Conservation (phyloP, 2,797 vertebrate species). For the Channallabes apus region DNA sequence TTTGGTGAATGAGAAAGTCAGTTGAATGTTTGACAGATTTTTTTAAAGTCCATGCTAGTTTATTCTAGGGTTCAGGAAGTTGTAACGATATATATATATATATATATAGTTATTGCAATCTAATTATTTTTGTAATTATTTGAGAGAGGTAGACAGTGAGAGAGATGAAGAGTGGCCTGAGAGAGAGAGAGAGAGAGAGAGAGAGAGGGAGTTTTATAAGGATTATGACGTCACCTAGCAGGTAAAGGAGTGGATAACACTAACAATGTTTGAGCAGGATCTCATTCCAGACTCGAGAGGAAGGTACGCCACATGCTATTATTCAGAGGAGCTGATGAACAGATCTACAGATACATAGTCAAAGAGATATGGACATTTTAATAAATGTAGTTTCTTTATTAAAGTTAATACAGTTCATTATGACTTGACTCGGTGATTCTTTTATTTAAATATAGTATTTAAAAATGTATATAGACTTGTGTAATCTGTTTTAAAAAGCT, state of each 20-base stretch:
- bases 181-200: neutral
- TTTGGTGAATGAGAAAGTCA: neutral
- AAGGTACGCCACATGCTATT: neutral
- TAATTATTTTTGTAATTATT: constrained; percentile 1
- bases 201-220: neutral
- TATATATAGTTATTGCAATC: neutral
- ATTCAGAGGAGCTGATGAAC: neutral
- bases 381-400: constrained; percentile 11
- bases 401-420: neutral
- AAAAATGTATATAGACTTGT: neutral
- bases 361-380: neutral
- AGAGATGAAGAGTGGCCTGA: neutral
- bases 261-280: neutral
- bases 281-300: neutral
- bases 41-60: neutral
- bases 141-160: neutral
- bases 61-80: neutral
- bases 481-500: neutral
- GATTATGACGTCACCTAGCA: neutral
- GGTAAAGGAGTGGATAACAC: neutral
- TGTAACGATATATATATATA: neutral
- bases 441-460: neutral
- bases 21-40: neutral
- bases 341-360: neutral
- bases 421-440: neutral